Evolutionary conservation across 2,113 vertebrate genomes (phyloP).

Genomic region (Corythaixoides concolor): DNA sequence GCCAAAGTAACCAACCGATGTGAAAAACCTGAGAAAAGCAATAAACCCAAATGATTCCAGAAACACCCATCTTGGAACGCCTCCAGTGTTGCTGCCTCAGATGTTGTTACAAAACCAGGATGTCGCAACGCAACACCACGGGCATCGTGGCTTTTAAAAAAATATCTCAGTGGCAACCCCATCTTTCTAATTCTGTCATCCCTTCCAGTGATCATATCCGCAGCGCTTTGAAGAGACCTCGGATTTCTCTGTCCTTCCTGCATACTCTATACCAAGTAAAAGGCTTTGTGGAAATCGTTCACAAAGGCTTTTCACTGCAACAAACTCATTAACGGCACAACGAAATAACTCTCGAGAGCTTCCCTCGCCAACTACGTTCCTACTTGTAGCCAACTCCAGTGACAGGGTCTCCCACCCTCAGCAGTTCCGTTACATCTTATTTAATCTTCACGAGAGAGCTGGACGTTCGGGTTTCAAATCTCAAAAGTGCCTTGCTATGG

Average conservation of each 20-base stretch:
- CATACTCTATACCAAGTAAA: not conserved
- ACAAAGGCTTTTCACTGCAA: constrained; percentile 23
- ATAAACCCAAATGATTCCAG: not conserved
- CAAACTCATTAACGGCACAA: not conserved
- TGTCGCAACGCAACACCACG: not conserved
- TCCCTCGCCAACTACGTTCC: not conserved
- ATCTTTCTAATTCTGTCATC: constrained; percentile 7
- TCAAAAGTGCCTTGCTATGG: not conserved
- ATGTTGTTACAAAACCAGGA: not conserved
- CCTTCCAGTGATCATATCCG: not conserved
- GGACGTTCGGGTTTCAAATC: not conserved
- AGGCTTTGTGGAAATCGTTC: not conserved
- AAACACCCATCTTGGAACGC: not conserved
- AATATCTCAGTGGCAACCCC: not conserved
- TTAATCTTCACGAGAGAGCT: constrained; percentile 22
- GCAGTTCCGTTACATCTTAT: not conserved
- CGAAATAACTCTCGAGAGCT: not conserved
- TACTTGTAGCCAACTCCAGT: not conserved
- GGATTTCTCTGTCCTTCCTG: constrained; percentile 12
- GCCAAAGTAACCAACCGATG: constrained; percentile 85
- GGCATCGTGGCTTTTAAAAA: not conserved
- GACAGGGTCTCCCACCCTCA: constrained; percentile 39
- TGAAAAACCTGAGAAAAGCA: constrained; percentile 79
- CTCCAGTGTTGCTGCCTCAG: not conserved
- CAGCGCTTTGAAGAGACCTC: constrained; percentile 19